phyloP scores from a whole-genome alignment of 2,888 invertebrate genomes.

The Phrixothrix hirtus region DNA sequence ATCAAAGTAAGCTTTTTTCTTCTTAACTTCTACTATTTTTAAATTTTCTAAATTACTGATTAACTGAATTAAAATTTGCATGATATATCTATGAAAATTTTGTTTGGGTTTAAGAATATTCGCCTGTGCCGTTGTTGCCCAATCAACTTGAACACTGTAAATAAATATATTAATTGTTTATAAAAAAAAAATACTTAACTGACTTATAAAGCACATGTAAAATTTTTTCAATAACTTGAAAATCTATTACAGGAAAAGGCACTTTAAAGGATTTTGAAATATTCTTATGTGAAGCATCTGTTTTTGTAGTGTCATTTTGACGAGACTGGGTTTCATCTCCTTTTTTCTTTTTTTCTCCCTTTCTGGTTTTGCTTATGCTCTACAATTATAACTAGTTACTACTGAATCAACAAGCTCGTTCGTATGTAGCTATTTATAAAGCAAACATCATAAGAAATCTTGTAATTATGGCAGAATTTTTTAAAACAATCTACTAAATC shows the following conservation, averaged over 20 bases:
- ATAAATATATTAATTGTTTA: not conserved
- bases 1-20: slow-evolving; percentile 44
- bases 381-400: too few relatives aligned
- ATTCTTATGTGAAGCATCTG: slow-evolving; percentile 21
- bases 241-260: slow-evolving; percentile 57
- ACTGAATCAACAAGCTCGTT: too few relatives aligned
- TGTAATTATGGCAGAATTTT: too few relatives aligned
- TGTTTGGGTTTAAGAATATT: slow-evolving; percentile 58
- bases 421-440: too few relatives aligned
- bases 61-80: slow-evolving; percentile 56
- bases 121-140: slow-evolving; percentile 60
- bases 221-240: slow-evolving; percentile 54
- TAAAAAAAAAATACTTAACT: slow-evolving; percentile 34
- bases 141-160: slow-evolving; percentile 50
- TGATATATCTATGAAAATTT: slow-evolving; percentile 64
- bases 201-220: slow-evolving; percentile 57
- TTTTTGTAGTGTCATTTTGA: too few relatives aligned
- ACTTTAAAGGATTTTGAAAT: slow-evolving; percentile 47
- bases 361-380: too few relatives aligned
- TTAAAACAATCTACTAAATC: too few relatives aligned
- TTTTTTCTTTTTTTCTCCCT: too few relatives aligned
- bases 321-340: too few relatives aligned
- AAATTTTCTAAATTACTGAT: slow-evolving; percentile 51
- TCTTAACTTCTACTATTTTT: slow-evolving; percentile 46
- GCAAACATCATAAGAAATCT: too few relatives aligned